phyloP scores from a whole-genome alignment of 30 jellyfish, hydroid and myxozoan genomes.

The Pelagia noctiluca region DNA sequence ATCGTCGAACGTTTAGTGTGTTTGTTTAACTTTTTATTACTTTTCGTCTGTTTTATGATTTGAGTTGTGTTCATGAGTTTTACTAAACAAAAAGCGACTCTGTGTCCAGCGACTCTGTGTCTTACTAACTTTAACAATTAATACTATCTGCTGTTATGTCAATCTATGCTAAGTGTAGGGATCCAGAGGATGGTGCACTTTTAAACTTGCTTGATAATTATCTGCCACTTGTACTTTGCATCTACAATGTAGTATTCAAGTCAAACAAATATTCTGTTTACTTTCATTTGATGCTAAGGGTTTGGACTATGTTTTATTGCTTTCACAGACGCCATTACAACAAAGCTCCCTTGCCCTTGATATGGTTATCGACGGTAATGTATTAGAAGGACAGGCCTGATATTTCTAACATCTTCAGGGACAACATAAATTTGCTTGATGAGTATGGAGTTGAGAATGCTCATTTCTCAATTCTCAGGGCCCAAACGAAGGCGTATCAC shows the following conservation, averaged over 20 bases:
- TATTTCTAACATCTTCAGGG: background rate
- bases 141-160: background rate
- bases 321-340: conserved; percentile 26
- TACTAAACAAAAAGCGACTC: too few species aligned
- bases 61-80: too few species aligned
- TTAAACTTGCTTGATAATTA: conserved; percentile 6
- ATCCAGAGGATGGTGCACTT: conserved; percentile 20
- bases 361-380: conserved; percentile 12
- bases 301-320: conserved; percentile 26
- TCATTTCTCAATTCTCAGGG: conserved; percentile 4
- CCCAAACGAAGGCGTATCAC: too few species aligned
- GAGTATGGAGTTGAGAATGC: conserved; percentile 48
- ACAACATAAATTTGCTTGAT: background rate
- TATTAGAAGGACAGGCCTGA: background rate
- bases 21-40: too few species aligned
- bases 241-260: background rate
- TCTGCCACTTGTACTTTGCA: conserved; percentile 35
- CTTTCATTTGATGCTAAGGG: background rate
- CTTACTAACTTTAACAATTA: too few species aligned
- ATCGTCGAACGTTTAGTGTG: too few species aligned
- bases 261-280: background rate
- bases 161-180: background rate
- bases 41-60: too few species aligned
- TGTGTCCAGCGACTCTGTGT: too few species aligned
- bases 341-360: conserved; percentile 30